Conservation (phyloP, 2,113 vertebrate species). For the Apus apus region DNA sequence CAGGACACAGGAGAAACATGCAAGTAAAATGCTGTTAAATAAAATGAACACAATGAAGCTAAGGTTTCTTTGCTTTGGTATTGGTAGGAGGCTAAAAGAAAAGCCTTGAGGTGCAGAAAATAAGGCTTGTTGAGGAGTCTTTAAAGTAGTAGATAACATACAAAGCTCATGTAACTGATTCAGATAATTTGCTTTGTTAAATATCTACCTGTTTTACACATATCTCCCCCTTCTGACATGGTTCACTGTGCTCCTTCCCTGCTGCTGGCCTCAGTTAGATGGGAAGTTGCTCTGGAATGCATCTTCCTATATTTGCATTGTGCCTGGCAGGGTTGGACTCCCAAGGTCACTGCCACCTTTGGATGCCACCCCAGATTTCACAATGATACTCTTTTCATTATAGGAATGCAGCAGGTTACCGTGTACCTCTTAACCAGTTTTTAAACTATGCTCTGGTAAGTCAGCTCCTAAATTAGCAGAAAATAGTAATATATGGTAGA, state of each 20-base stretch:
- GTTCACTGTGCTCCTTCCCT: background rate
- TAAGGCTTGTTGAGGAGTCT: background rate
- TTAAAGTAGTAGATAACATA: background rate
- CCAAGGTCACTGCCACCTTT: background rate
- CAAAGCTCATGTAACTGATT: background rate
- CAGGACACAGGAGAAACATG: background rate
- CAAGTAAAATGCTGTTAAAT: background rate
- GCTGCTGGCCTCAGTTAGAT: background rate
- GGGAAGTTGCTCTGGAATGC: background rate
- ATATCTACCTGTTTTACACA: background rate
- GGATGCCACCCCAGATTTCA: background rate
- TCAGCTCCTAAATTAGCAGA: background rate
- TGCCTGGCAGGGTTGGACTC: background rate
- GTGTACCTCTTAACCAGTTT: background rate
- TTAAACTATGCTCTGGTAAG: background rate
- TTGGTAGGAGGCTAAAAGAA: too few relatives aligned
- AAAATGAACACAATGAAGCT: background rate
- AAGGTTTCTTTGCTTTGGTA: background rate
- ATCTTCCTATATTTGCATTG: background rate
- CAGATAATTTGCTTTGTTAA: background rate
- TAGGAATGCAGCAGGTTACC: background rate
- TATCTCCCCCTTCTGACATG: background rate
- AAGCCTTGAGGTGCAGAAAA: background rate
- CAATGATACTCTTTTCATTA: background rate
- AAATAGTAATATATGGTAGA: background rate